Evolutionary conservation across 2,888 invertebrate species (phyloP).

Genomic region (Harpalus rufipes): DNA sequence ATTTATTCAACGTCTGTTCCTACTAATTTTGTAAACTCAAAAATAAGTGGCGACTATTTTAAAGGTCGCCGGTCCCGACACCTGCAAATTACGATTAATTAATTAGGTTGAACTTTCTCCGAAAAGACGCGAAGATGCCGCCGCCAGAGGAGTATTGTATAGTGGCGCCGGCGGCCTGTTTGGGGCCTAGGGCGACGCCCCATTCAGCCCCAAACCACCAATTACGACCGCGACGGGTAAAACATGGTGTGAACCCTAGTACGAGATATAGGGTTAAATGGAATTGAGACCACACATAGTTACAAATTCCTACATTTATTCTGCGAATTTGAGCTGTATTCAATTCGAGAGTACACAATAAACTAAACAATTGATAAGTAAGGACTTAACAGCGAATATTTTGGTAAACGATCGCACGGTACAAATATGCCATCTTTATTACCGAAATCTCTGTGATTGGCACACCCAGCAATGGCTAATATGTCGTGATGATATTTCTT

Average conservation of each 20-base stretch:
- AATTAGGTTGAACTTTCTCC: background rate
- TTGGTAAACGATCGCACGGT: too few species aligned
- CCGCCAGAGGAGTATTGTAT: background rate
- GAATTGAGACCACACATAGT: background rate
- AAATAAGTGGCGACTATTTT: background rate
- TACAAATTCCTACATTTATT: too few species aligned
- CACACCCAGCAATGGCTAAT: too few species aligned
- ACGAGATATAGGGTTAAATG: background rate
- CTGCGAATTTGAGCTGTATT: too few species aligned
- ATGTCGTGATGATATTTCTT: too few species aligned
- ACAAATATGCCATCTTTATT: too few species aligned
- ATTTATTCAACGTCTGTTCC: too few species aligned
- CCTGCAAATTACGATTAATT: constrained; percentile 2
- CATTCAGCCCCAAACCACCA: background rate
- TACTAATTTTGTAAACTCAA: too few species aligned
- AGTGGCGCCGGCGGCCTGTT: constrained; percentile 20
- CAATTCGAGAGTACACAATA: too few species aligned
- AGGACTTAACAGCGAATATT: too few species aligned
- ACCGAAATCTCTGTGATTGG: too few species aligned
- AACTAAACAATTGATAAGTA: too few species aligned
- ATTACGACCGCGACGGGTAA: background rate
- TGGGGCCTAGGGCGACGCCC: constrained; percentile 19
- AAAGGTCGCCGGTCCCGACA: background rate
- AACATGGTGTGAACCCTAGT: background rate
- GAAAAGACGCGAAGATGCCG: background rate